A percentile compares a stretch with the other conserved stretches of the same genome.
Conservation (phyloP, 2,888 invertebrate species). For the Nomada fucata region DNA sequence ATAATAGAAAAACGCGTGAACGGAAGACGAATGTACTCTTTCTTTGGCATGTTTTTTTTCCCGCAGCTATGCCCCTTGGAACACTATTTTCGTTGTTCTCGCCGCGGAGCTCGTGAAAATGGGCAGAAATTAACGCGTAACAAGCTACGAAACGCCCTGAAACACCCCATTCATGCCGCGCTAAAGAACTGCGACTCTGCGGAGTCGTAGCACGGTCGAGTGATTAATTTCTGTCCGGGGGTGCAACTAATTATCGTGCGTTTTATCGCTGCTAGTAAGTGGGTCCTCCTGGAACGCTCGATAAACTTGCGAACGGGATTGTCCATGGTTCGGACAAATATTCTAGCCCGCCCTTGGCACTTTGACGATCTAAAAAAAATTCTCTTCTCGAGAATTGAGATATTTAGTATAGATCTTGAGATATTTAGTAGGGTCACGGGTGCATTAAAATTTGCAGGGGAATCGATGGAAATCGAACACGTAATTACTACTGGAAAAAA, state of each 20-base stretch:
- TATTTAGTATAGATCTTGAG: too few species aligned
- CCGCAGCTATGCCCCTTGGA: neutral
- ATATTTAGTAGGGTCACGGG: too few species aligned
- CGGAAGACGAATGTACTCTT: slow-evolving; percentile 5
- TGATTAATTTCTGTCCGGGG: slow-evolving; percentile 65
- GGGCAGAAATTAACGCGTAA: slow-evolving; percentile 53
- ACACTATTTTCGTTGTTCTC: slow-evolving; percentile 33
- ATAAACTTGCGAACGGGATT: slow-evolving; percentile 39
- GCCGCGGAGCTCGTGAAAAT: slow-evolving; percentile 44
- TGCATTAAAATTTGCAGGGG: neutral
- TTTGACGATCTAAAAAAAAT: neutral
- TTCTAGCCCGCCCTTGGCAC: neutral
- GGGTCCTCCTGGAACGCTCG: slow-evolving; percentile 27
- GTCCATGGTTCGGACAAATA: neutral
- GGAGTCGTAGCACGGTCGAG: slow-evolving; percentile 60
- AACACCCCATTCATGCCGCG: slow-evolving; percentile 35
- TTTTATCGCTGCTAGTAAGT: slow-evolving; percentile 57
- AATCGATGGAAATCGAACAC: neutral
- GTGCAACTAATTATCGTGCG: slow-evolving; percentile 69
- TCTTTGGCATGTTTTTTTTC: neutral
- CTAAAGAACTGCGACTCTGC: slow-evolving; percentile 57
- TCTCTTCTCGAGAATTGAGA: too few species aligned
- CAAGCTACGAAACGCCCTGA: slow-evolving; percentile 48
- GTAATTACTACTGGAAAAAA: neutral
- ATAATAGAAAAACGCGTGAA: neutral